Percentiles rank a stretch among this genome's conserved stretches.
phyloP scores from a whole-genome alignment of 2,888 invertebrate genomes.

The Caenorhabditis plicata region DNA sequence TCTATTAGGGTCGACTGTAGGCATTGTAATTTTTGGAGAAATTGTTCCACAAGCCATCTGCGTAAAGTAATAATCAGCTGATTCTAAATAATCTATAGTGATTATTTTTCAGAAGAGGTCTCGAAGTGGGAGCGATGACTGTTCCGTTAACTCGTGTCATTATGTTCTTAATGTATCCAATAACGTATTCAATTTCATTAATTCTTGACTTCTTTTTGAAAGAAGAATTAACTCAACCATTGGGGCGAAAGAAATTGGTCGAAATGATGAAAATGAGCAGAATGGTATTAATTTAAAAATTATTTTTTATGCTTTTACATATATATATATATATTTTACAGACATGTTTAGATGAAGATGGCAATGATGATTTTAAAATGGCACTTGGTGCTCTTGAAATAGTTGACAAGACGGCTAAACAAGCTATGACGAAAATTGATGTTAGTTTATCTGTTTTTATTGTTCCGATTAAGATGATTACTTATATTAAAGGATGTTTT shows the following conservation, averaged over 20 bases:
- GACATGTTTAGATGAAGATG: slow-evolving; percentile 12
- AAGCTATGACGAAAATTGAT: slow-evolving; percentile 95
- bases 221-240: slow-evolving; percentile 90
- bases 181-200: slow-evolving; percentile 72
- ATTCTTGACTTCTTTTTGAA: slow-evolving; percentile 70
- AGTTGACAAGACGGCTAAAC: slow-evolving; percentile 85
- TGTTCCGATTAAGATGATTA: neutral
- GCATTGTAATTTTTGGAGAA: slow-evolving; percentile 81
- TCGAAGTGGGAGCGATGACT: slow-evolving; percentile 70
- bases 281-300: neutral
- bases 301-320: neutral
- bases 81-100: no score
- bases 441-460: slow-evolving; percentile 6
- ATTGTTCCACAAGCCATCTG: slow-evolving; percentile 75
- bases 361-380: slow-evolving; percentile 62
- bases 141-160: slow-evolving; percentile 87
- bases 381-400: slow-evolving; percentile 84
- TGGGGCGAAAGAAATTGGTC: slow-evolving; percentile 90
- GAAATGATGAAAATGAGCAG: slow-evolving; percentile 76
- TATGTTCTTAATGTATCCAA: slow-evolving; percentile 87
- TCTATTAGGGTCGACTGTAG: slow-evolving; percentile 66
- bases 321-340: neutral
- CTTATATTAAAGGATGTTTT: slow-evolving; percentile 82
- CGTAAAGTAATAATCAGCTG: slow-evolving; percentile 54
- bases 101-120: slow-evolving; percentile 44